A percentile compares a stretch with the other conserved stretches of the same genome.
phyloP scores from a whole-genome alignment of 2,888 invertebrate species.

The Pomacea canaliculata region DNA sequence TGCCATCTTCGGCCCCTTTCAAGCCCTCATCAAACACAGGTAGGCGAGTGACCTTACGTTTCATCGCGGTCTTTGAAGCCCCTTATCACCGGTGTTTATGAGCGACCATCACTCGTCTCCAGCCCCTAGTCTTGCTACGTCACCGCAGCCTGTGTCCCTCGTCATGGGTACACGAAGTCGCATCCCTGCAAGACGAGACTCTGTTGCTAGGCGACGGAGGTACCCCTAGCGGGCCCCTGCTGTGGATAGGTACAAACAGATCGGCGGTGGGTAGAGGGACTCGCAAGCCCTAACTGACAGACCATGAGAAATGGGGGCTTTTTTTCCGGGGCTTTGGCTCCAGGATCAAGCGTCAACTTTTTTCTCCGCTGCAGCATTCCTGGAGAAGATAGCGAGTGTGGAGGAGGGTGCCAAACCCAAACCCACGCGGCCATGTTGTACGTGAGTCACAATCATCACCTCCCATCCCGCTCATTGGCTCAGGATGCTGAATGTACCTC shows the following conservation, averaged over 20 bases:
- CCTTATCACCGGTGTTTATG: conserved; percentile 13
- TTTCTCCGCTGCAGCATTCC: no score
- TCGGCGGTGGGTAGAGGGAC: not conserved
- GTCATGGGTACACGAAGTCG: not conserved
- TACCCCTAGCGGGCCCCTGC: no score
- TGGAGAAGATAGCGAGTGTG: no score
- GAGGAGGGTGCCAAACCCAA: no score
- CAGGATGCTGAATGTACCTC: no score
- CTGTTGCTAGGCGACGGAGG: conserved; percentile 4
- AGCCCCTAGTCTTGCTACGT: conserved; percentile 4
- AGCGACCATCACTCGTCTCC: conserved; percentile 9
- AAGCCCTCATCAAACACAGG: conserved; percentile 15
- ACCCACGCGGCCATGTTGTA: no score
- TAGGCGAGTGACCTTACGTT: conserved; percentile 1
- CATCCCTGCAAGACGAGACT: not conserved
- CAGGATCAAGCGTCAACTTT: conserved; percentile 2
- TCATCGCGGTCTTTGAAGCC: conserved; percentile 19
- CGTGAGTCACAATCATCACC: no score
- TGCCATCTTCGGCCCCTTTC: conserved; percentile 8
- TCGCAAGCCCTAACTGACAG: not conserved
- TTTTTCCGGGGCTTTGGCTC: no score
- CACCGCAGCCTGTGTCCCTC: not conserved
- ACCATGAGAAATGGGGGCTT: no score
- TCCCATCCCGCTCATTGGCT: no score
- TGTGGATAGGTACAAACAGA: not conserved